phyloP scores from a whole-genome alignment of 2,113 vertebrate genomes.

The Cyphomyrus discorhynchus region DNA sequence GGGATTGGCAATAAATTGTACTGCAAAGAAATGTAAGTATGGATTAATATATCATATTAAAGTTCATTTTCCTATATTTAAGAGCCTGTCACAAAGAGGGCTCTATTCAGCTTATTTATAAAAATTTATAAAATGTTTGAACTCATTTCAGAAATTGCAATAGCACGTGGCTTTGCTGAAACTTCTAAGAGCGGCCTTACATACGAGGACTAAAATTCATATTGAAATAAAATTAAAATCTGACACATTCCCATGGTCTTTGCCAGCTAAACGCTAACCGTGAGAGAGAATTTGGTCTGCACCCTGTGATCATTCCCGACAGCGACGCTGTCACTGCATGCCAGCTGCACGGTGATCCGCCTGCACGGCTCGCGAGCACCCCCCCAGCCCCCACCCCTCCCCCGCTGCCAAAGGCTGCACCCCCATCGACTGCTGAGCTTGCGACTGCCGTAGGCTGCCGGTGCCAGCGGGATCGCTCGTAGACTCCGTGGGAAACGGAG shows the following conservation, averaged over 20 bases:
- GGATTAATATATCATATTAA: not conserved
- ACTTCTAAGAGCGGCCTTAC: not conserved
- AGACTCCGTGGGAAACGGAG: conserved; percentile 11
- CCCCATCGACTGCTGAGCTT: not conserved
- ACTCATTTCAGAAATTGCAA: not conserved
- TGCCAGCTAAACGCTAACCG: not conserved
- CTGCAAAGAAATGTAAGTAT: not conserved
- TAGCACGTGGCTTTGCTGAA: not conserved
- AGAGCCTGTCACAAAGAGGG: not conserved
- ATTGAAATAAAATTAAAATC: not conserved
- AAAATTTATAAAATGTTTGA: not conserved
- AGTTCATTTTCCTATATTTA: not conserved
- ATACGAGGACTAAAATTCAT: not conserved
- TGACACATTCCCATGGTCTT: not conserved
- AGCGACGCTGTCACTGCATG: not conserved
- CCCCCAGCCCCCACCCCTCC: not conserved
- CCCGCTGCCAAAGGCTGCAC: not conserved
- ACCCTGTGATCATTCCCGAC: not conserved
- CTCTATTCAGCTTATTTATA: not conserved
- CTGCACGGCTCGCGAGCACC: not conserved
- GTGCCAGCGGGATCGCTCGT: not conserved
- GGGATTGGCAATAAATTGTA: conserved; percentile 12
- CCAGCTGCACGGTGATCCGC: not conserved
- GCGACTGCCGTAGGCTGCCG: not conserved
- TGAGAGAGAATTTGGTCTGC: not conserved